phyloP scores from a whole-genome alignment of 1,140 invertebrate genomes.

The Drosophila nikananu region DNA sequence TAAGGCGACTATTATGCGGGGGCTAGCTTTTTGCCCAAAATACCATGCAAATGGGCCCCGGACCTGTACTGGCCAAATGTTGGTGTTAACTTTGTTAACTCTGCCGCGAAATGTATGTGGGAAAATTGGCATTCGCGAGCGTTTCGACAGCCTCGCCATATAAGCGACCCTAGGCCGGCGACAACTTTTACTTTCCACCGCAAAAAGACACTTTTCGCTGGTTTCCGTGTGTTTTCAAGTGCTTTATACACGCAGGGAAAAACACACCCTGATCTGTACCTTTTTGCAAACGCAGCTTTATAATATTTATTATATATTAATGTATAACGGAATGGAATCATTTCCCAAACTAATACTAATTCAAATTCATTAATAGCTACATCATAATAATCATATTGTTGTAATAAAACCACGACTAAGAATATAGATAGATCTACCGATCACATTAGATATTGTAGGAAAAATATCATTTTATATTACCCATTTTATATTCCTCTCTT shows the following conservation, averaged over 20 bases:
- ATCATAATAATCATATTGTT: background rate
- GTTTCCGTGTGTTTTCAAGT: conserved; percentile 64
- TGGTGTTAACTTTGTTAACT: conserved; percentile 67
- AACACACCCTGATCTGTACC: background rate
- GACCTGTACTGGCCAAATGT: conserved; percentile 63
- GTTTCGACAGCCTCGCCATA: conserved; percentile 61
- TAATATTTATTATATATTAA: too few relatives aligned
- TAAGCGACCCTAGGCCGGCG: conserved; percentile 66
- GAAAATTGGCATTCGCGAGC: conserved; percentile 79
- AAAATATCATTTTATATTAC: background rate
- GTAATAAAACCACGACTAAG: background rate
- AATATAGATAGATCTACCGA: background rate
- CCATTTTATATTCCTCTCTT: background rate
- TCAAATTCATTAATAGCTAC: background rate
- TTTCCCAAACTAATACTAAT: background rate
- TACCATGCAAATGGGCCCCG: conserved; percentile 61
- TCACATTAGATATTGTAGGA: background rate
- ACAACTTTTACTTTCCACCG: conserved; percentile 81
- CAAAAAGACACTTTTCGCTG: conserved; percentile 54
- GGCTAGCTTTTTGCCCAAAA: conserved; percentile 64
- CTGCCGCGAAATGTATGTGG: conserved; percentile 73
- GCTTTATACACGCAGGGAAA: conserved; percentile 10
- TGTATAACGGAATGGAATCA: background rate
- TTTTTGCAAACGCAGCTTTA: background rate
- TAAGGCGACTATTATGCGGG: conserved; percentile 50